phyloP scores from a whole-genome alignment of 2,113 vertebrate genomes.

The Oreochromis aureus region DNA sequence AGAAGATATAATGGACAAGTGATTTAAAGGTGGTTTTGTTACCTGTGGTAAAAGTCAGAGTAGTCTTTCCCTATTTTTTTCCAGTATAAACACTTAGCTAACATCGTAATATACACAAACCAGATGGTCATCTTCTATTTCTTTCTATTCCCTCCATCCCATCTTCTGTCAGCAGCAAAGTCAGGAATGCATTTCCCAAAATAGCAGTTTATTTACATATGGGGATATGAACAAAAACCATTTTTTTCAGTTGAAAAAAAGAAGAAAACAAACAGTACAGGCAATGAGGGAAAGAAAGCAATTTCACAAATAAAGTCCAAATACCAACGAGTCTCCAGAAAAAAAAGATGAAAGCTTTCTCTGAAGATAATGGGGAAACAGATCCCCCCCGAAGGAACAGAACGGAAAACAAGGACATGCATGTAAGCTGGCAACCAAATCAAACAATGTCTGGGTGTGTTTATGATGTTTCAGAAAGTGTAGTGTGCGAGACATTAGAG shows the following conservation, averaged over 20 bases:
- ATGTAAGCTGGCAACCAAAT: not conserved
- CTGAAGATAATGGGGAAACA: not conserved
- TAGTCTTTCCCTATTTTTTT: not conserved
- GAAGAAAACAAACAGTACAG: not conserved
- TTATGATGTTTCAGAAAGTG: not conserved
- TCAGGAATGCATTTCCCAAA: not conserved
- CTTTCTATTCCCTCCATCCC: not conserved
- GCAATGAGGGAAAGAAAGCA: not conserved
- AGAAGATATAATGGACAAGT: not conserved
- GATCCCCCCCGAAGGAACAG: not conserved
- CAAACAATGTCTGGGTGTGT: not conserved
- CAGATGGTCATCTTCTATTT: not conserved
- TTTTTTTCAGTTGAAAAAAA: not conserved
- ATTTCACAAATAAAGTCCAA: not conserved
- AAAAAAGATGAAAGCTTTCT: not conserved
- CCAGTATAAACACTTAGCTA: not conserved
- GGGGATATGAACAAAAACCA: not conserved
- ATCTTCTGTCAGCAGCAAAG: not conserved
- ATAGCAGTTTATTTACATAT: not conserved
- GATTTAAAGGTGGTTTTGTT: not conserved
- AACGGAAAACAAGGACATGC: not conserved
- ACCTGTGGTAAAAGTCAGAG: not conserved
- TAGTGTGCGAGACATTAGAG: not conserved
- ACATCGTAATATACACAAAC: not conserved
- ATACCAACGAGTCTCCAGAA: not conserved